Evolutionary conservation across 1,140 invertebrate species (phyloP), one percentile per base, ranked within the genome.

Genomic region (Muscidifurax raptorellus): DNA sequence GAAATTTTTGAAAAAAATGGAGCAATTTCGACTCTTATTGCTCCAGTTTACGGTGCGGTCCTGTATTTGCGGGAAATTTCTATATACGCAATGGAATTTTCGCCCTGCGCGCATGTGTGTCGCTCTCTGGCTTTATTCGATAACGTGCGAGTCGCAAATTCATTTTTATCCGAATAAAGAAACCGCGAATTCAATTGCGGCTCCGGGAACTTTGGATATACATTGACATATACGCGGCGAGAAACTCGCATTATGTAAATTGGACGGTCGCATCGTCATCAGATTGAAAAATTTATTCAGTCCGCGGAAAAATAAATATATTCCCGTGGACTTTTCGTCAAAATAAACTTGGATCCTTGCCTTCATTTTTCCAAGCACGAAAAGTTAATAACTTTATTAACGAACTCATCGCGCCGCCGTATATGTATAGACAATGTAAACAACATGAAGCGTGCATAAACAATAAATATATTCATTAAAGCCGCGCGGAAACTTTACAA

Each of bases 91-190:
- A 12, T 22, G 6, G 67, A 67, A 66, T 67, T 40, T 40, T 79
- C 77, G 13, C 28, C 22, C 47, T 25, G 59, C 7, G 28, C 32
- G 13, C 10, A 25, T 28, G 15, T 44, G 67, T 47, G 12, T 47
- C 7, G 44, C 32, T 12, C 2, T 36, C 25, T 9, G 32, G 64
- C n/a, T 13, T 80, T 80, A 71, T 47, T 47, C 32, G 47, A 80
- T 80, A 80, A 71, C 66, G n/a, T n/a, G n/a, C 66, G n/a, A 80
- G 67, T 71, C 40, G 25, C 40, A 80, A 80, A 71, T 47, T 71
- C 40, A 47, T 80, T 80, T 47, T 80, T 80, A 80, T 47, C n/a
- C 67, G 15, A 25, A 71, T 47, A 25, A 80, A 80, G 67, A 71
- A 80, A 25, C 28, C 30, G 36, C 28, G 22, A 25, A 59, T 78